phyloP scores from a whole-genome alignment of 2,888 invertebrate species.

The Rhodophaea formosa region DNA sequence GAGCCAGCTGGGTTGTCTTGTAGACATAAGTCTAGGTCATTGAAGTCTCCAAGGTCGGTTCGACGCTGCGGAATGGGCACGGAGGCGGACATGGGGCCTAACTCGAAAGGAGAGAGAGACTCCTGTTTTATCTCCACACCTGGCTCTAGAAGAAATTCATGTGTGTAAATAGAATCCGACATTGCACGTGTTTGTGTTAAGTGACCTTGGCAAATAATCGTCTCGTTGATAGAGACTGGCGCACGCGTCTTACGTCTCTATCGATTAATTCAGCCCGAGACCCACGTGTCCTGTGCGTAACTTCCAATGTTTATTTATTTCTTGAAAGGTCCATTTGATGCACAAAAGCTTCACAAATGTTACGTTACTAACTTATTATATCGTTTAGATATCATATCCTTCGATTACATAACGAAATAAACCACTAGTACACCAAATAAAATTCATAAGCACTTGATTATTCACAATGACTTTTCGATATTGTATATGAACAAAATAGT shows the following conservation, averaged over 20 bases:
- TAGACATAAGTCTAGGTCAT: conserved; percentile 79
- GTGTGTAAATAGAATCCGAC: conserved; percentile 83
- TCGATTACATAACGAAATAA: conserved; percentile 69
- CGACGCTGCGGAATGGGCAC: conserved; percentile 84
- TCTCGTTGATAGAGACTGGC: conserved; percentile 75
- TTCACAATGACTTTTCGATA: conserved; percentile 75
- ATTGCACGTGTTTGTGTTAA: conserved; percentile 79
- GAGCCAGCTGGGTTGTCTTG: conserved; percentile 71
- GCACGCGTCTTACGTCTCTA: conserved; percentile 74
- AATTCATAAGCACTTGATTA: conserved; percentile 59
- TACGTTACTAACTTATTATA: conserved; percentile 20
- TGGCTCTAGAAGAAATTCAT: conserved; percentile 83
- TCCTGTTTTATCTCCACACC: conserved; percentile 84
- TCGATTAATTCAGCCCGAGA: conserved; percentile 68
- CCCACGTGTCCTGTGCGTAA: conserved; percentile 67
- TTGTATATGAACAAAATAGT: conserved; percentile 47
- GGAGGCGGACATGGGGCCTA: conserved; percentile 78
- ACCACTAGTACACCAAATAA: conserved; percentile 57
- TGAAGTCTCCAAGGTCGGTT: conserved; percentile 72
- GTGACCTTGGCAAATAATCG: conserved; percentile 77
- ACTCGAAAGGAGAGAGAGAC: conserved; percentile 72
- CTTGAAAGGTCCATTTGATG: conserved; percentile 27
- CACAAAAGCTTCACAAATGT: conserved; percentile 30
- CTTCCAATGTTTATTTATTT: conserved; percentile 59
- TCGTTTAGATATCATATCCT: conserved; percentile 41